Percentiles rank a stretch among this genome's conserved stretches.
These are phyloP conservation scores for Thalpophila matura DNA, from an alignment of 2,888 invertebrate species.

Conservation along the genomic window DNA sequence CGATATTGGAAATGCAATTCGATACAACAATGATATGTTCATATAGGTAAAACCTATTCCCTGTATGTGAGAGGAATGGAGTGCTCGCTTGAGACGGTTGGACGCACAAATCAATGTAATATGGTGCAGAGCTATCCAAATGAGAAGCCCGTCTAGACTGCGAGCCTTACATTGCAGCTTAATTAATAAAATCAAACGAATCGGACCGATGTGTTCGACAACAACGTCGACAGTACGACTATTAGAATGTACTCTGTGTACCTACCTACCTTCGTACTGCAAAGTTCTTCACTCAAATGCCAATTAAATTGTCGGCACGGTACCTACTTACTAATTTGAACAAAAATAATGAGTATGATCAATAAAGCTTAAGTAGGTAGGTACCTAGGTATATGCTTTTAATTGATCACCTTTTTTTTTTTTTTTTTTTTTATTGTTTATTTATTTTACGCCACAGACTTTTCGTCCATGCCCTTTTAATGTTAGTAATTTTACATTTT, in stretches of 20 bases:
- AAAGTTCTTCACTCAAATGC: constrained; percentile 46
- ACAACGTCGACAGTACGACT: constrained; percentile 21
- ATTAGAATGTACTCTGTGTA: background rate
- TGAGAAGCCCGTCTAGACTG: constrained; percentile 73
- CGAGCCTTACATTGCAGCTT: constrained; percentile 59
- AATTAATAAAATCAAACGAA: constrained; percentile 73
- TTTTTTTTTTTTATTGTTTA: too few relatives aligned
- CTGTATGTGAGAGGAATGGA: constrained; percentile 33
- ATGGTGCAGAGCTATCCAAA: constrained; percentile 72
- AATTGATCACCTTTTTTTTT: constrained; percentile 17
- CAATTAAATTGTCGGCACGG: constrained; percentile 49
- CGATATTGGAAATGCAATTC: constrained; percentile 61
- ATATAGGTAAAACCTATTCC: constrained; percentile 44
- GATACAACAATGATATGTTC: constrained; percentile 56
- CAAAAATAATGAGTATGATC: background rate
- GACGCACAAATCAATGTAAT: constrained; percentile 80
- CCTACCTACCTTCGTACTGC: constrained; percentile 5
- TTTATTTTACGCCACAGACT: too few relatives aligned
- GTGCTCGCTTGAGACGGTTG: constrained; percentile 64
- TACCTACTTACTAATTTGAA: constrained; percentile 1
- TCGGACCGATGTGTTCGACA: constrained; percentile 55
- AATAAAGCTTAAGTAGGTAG: background rate
- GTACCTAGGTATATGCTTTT: too few relatives aligned
- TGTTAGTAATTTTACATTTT: too few relatives aligned
- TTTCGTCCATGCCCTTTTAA: too few relatives aligned